Percentiles rank a stretch among this genome's conserved stretches.
phyloP scores from a whole-genome alignment of 2,797 vertebrate genomes.

The Anabacerthia variegaticeps region DNA sequence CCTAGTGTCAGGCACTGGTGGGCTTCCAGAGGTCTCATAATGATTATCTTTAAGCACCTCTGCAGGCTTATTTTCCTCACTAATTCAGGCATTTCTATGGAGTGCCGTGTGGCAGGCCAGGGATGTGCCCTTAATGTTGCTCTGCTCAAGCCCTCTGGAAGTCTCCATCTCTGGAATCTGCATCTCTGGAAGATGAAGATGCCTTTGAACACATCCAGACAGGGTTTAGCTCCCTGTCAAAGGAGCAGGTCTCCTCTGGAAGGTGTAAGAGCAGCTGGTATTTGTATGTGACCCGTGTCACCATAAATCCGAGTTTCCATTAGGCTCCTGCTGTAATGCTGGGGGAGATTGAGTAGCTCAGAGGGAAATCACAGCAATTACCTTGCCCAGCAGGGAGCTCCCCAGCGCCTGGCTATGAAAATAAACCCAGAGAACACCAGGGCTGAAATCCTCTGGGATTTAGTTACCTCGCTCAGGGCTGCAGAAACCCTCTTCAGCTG shows the following conservation, averaged over 20 bases:
- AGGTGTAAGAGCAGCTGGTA: not conserved
- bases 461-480: not conserved
- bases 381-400: not conserved
- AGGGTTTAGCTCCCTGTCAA: not conserved
- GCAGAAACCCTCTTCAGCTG: not conserved
- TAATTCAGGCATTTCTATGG: not conserved
- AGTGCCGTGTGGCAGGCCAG: not conserved
- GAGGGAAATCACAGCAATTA: not conserved
- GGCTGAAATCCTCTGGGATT: not conserved
- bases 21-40: not conserved
- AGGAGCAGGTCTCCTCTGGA: not conserved
- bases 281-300: not conserved
- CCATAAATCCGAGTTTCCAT: not conserved
- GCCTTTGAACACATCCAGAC: not conserved
- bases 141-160: not conserved
- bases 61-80: not conserved
- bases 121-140: not conserved
- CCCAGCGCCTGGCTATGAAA: not conserved
- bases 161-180: no score
- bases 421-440: not conserved
- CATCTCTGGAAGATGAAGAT: not conserved
- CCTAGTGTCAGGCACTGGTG: accelerated
- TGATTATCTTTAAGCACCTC: not conserved
- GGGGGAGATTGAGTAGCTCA: not conserved
- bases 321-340: not conserved